phyloP scores from a whole-genome alignment of 2,797 vertebrate genomes.

The Phoeniculus purpureus region DNA sequence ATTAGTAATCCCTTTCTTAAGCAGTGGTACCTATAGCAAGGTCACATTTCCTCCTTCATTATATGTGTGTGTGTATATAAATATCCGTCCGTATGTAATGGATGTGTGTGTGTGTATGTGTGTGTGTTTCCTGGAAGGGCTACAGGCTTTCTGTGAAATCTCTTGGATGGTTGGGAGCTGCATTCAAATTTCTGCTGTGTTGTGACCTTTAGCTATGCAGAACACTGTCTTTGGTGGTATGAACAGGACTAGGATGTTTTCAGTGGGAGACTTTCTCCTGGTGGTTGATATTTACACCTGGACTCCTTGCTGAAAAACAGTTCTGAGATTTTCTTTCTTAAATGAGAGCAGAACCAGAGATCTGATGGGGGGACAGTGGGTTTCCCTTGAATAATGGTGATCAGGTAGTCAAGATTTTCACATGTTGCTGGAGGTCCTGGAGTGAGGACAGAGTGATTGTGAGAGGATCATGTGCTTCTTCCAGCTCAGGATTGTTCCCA shows the following conservation, averaged over 20 bases:
- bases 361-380: neutral
- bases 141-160: neutral
- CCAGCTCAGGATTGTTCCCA: neutral
- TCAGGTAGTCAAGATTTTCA: neutral
- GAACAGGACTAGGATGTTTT: constrained; percentile 35
- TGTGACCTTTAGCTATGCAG: constrained; percentile 20
- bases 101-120: neutral
- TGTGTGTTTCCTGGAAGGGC: neutral
- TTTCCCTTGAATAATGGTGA: neutral
- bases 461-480: fast-evolving
- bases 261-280: neutral
- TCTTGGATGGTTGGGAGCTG: neutral
- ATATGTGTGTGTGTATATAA: neutral
- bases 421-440: neutral
- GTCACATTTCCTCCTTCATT: constrained; percentile 11
- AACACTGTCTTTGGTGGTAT: constrained; percentile 1
- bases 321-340: neutral
- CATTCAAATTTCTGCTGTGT: constrained; percentile 7
- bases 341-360: neutral
- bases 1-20: constrained; percentile 11
- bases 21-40: neutral
- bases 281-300: neutral
- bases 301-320: constrained; percentile 11
- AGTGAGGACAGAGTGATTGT: neutral
- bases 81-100: neutral